Evolutionary conservation across 2,797 vertebrate genomes (phyloP).

Genomic region (Enteromius fasciolatus): DNA sequence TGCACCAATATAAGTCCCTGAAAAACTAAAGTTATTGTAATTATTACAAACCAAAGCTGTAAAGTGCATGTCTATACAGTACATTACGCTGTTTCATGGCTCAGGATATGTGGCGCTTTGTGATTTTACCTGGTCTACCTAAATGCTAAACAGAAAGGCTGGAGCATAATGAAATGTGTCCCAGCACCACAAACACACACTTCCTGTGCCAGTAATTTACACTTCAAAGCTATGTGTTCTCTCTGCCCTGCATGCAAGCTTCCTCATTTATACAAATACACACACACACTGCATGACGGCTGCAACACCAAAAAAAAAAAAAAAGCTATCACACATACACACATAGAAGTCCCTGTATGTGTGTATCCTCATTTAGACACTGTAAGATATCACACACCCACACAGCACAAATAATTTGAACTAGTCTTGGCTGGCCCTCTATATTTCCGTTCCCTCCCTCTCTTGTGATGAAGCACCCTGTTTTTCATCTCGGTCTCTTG

Average conservation of each 20-base stretch:
- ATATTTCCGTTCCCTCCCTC: conserved; percentile 13
- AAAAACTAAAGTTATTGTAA: background rate
- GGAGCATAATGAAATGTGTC: conserved; percentile 54
- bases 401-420: conserved; percentile 15
- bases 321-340: background rate
- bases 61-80: background rate
- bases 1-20: background rate
- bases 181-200: conserved; percentile 44
- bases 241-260: conserved; percentile 48
- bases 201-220: conserved; percentile 59
- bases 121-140: conserved; percentile 36
- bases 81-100: background rate
- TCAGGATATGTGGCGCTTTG: background rate
- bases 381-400: conserved; percentile 26
- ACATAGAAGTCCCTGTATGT: conserved; percentile 16
- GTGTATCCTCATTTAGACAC: conserved; percentile 25
- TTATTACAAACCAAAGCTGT: background rate
- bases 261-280: conserved; percentile 48
- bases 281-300: conserved; percentile 20
- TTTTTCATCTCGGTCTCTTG: conserved; percentile 23
- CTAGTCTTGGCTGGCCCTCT: conserved; percentile 19
- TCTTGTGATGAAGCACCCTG: conserved; percentile 7
- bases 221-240: conserved; percentile 55
- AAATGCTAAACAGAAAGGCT: conserved; percentile 48
- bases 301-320: conserved; percentile 1